These are phyloP conservation scores for Bos taurus DNA, from an alignment of 2,113 vertebrate genomes.

Conservation along the genomic window DNA sequence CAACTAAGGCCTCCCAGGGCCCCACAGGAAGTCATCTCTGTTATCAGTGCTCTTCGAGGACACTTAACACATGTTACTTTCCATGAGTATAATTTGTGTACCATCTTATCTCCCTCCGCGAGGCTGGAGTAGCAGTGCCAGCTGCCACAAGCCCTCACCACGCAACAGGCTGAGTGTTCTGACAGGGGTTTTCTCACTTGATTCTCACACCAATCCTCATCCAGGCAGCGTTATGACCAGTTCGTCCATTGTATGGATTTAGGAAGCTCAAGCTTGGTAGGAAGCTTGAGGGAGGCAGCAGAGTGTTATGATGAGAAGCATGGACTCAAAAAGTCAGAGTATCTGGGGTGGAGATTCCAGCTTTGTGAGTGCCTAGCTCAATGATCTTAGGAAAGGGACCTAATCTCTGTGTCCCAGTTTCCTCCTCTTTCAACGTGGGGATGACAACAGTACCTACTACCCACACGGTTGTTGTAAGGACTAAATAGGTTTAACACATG, in stretches of 20 bases:
- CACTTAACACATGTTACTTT: neutral
- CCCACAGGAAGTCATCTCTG: neutral
- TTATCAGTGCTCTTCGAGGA: neutral
- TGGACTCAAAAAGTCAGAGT: neutral
- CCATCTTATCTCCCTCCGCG: neutral
- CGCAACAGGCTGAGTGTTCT: neutral
- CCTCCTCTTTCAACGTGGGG: neutral
- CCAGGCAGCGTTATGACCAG: neutral
- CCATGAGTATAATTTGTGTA: neutral
- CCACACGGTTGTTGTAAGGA: neutral
- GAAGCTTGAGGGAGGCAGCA: neutral
- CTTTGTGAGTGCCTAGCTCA: neutral
- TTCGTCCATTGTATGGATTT: neutral
- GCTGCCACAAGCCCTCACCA: neutral
- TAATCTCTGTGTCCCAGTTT: neutral
- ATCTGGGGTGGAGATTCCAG: neutral
- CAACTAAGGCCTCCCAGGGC: neutral
- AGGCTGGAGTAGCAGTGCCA: neutral
- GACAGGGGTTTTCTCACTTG: neutral
- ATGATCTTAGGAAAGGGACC: neutral
- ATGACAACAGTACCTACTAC: neutral
- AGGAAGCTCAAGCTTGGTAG: neutral
- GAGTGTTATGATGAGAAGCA: fast-evolving
- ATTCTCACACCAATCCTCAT: neutral
- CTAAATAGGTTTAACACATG: neutral